phyloP scores from a whole-genome alignment of 2,888 invertebrate species.

The Timema podura region DNA sequence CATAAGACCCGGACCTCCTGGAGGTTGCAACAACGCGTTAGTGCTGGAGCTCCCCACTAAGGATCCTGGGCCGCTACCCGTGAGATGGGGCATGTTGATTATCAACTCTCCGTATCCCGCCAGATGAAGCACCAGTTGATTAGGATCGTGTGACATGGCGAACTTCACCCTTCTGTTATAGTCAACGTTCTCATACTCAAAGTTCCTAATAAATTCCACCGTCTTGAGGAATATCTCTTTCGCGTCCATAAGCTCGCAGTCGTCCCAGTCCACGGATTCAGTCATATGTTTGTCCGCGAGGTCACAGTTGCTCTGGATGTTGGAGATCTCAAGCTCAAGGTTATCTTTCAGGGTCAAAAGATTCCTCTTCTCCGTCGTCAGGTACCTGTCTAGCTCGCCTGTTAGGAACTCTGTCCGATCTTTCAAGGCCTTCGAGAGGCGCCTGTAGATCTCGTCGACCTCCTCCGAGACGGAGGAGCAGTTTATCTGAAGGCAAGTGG shows the following conservation, averaged over 20 bases:
- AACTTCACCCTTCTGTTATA: slow-evolving; percentile 82
- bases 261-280: slow-evolving; percentile 86
- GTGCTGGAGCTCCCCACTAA: slow-evolving; percentile 41
- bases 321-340: slow-evolving; percentile 89
- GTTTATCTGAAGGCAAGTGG: slow-evolving; percentile 81
- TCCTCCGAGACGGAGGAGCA: slow-evolving; percentile 88
- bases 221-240: slow-evolving; percentile 96
- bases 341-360: slow-evolving; percentile 86
- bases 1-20: slow-evolving; percentile 72
- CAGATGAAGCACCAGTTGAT: slow-evolving; percentile 82
- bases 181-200: slow-evolving; percentile 89
- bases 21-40: slow-evolving; percentile 53
- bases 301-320: slow-evolving; percentile 95
- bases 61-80: slow-evolving; percentile 48
- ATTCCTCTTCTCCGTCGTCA: slow-evolving; percentile 81
- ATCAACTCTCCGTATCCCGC: slow-evolving; percentile 83
- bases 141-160: slow-evolving; percentile 87
- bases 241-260: slow-evolving; percentile 87
- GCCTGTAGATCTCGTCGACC: slow-evolving; percentile 86
- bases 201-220: slow-evolving; percentile 89
- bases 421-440: slow-evolving; percentile 82
- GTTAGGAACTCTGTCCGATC: slow-evolving; percentile 84
- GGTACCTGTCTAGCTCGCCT: slow-evolving; percentile 88
- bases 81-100: slow-evolving; percentile 61
- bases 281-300: slow-evolving; percentile 92